Conservation (phyloP, 2,797 vertebrate species). For the Gymnothorax reevesii region DNA sequence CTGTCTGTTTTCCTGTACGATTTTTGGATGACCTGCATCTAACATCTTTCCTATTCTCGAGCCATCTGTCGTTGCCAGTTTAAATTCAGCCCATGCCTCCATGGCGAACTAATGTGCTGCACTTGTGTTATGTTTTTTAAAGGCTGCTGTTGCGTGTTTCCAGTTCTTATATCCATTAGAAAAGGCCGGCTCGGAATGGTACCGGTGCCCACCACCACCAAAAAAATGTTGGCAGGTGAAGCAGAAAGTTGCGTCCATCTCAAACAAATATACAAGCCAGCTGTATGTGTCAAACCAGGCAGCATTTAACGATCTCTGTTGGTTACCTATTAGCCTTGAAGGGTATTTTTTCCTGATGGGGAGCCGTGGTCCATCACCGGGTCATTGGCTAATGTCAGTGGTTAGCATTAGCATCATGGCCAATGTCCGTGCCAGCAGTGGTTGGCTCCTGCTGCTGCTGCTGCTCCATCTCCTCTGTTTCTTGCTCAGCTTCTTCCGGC, state of each 20-base stretch:
- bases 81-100: conserved; percentile 11
- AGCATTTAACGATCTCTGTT: too few species aligned
- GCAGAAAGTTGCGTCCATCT: too few species aligned
- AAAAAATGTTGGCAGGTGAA: too few species aligned
- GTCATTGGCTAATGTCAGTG: background rate
- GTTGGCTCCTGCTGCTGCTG: background rate
- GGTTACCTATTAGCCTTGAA: background rate
- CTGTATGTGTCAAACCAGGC: too few species aligned
- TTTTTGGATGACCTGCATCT: background rate
- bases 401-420: too few species aligned
- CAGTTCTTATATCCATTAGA: too few species aligned
- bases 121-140: too few species aligned
- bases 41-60: background rate
- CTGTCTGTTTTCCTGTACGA: background rate
- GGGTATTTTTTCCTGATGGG: background rate
- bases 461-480: background rate
- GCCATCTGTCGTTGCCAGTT: background rate
- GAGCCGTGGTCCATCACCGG: background rate
- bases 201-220: too few species aligned
- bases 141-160: too few species aligned
- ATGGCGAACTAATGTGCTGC: conserved; percentile 5
- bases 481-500: background rate
- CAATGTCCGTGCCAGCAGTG: background rate
- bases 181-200: background rate
- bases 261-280: too few species aligned